phyloP scores from a whole-genome alignment of 2,113 vertebrate species.

The Chionomys nivalis region DNA sequence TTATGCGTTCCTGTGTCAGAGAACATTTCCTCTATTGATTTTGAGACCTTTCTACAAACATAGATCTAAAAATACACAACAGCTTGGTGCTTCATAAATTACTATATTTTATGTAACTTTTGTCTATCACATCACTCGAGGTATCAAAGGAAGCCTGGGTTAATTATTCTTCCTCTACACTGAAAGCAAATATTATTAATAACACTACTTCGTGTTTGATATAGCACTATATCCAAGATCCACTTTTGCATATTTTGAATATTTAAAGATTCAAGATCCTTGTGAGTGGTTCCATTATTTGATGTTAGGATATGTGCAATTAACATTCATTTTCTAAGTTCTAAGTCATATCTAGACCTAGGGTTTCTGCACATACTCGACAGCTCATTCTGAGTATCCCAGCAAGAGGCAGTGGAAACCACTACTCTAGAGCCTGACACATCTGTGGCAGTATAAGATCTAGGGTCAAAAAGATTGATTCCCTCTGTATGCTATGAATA shows the following conservation, averaged over 20 bases:
- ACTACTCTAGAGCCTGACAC: not conserved
- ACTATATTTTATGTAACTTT: not conserved
- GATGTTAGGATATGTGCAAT: not conserved
- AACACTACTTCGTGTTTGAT: not conserved
- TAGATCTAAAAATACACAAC: not conserved
- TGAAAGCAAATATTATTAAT: not conserved
- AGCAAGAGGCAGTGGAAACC: not conserved
- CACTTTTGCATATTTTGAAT: not conserved
- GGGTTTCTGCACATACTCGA: not conserved
- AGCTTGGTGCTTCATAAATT: slow-evolving; percentile 27
- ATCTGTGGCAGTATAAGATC: not conserved
- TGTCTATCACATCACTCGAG: not conserved
- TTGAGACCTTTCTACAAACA: slow-evolving; percentile 38
- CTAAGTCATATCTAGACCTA: not conserved
- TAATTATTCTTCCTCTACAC: not conserved
- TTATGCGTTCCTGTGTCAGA: slow-evolving; percentile 3
- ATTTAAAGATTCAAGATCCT: not conserved
- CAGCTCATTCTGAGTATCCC: not conserved
- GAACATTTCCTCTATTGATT: not conserved
- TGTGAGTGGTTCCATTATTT: not conserved
- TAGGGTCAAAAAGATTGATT: not conserved
- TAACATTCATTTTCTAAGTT: not conserved
- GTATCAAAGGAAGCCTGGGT: not conserved
- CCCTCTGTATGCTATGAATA: too few species aligned
- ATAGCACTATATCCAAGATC: not conserved